phyloP scores from a whole-genome alignment of 1,140 invertebrate species.

The Cepaea nemoralis region DNA sequence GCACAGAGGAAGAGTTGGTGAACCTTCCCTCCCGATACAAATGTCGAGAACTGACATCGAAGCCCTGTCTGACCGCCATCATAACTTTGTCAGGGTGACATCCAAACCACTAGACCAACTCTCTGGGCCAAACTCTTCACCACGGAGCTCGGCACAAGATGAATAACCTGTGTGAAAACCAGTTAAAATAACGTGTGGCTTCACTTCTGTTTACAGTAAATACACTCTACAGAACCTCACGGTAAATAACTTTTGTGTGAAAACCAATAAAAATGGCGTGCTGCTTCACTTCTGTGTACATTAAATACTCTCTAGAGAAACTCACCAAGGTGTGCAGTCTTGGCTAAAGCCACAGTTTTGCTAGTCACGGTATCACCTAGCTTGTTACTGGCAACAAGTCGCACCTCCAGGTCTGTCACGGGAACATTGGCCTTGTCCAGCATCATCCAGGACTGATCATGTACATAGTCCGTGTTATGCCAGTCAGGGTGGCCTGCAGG shows the following conservation, averaged over 20 bases:
- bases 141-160: not conserved
- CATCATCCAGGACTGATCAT: conserved; percentile 45
- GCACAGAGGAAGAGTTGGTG: too few relatives aligned
- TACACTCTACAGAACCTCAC: too few relatives aligned
- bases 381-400: conserved; percentile 47
- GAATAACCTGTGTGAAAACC: not conserved
- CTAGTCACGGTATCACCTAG: conserved; percentile 45
- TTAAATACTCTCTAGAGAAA: not conserved
- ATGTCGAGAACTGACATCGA: too few relatives aligned
- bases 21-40: too few relatives aligned
- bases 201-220: too few relatives aligned
- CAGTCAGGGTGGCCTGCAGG: conserved; percentile 33
- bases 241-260: not conserved
- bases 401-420: conserved; percentile 41
- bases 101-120: too few relatives aligned
- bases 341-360: conserved; percentile 36
- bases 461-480: conserved; percentile 45
- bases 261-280: not conserved
- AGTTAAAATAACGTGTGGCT: not conserved
- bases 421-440: conserved; percentile 41
- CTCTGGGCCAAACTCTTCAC: too few relatives aligned
- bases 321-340: conserved; percentile 6
- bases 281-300: not conserved
- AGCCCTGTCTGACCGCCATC: too few relatives aligned
- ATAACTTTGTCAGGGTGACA: too few relatives aligned